Evolutionary conservation across 2,888 invertebrate genomes (phyloP).

Genomic region (Ceriagrion tenellum): DNA sequence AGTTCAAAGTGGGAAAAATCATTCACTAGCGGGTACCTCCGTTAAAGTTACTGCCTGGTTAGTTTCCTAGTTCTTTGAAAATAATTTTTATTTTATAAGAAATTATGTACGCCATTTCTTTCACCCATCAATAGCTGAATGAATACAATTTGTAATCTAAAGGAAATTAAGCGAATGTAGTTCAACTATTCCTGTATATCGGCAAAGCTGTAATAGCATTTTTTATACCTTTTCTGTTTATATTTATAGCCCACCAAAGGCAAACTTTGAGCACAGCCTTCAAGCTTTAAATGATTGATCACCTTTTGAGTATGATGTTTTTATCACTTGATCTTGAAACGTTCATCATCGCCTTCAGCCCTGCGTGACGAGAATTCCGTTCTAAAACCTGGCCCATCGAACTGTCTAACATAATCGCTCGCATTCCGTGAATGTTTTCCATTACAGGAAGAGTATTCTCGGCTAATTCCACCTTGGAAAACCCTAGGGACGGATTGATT

Average conservation of each 20-base stretch:
- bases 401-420: background rate
- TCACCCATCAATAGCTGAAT: too few species aligned
- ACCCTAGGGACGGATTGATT: background rate
- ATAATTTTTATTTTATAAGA: too few species aligned
- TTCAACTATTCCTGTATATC: too few species aligned
- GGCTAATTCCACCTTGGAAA: background rate
- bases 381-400: background rate
- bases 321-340: background rate
- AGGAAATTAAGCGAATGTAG: too few species aligned
- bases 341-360: background rate
- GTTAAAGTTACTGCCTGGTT: too few species aligned
- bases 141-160: too few species aligned
- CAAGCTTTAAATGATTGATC: background rate
- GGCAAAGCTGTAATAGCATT: too few species aligned
- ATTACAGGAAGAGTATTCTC: background rate
- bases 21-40: too few species aligned
- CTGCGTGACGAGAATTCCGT: background rate
- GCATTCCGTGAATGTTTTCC: background rate
- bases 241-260: background rate
- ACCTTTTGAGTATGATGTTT: background rate
- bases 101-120: too few species aligned
- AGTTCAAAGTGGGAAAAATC: too few species aligned
- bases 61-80: too few species aligned
- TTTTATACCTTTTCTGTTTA: too few species aligned
- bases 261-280: background rate